phyloP scores from a whole-genome alignment of 2,113 vertebrate species.

The Halichoeres trimaculatus region DNA sequence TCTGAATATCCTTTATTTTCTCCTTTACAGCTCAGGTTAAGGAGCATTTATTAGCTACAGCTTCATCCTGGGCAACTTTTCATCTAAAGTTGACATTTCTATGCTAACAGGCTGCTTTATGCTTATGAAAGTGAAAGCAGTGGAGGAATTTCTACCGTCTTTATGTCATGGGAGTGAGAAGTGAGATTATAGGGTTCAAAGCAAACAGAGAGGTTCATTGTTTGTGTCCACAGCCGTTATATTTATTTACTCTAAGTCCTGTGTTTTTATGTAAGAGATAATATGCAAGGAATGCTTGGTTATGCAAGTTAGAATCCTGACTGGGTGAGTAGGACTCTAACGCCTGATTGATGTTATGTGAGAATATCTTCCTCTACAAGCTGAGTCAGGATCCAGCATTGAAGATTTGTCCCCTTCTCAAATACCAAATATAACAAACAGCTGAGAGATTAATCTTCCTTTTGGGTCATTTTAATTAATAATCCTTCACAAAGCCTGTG shows the following conservation, averaged over 20 bases:
- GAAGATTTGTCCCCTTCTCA: background rate
- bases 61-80: background rate
- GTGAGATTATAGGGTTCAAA: background rate
- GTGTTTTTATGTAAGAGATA: background rate
- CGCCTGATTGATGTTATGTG: too few species aligned
- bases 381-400: background rate
- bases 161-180: background rate
- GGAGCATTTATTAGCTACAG: background rate
- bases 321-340: too few species aligned
- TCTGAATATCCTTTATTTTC: background rate
- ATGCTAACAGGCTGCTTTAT: background rate
- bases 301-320: too few species aligned
- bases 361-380: background rate
- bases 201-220: background rate
- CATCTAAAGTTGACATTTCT: background rate
- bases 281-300: too few species aligned
- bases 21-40: background rate
- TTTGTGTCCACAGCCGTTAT: too few species aligned
- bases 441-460: slow-evolving; percentile 6
- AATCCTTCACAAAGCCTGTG: background rate
- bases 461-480: background rate
- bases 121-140: background rate
- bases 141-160: background rate
- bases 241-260: too few species aligned
- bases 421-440: slow-evolving; percentile 5